Conservation (phyloP, 2,113 vertebrate species). For the Myotis davidii region DNA sequence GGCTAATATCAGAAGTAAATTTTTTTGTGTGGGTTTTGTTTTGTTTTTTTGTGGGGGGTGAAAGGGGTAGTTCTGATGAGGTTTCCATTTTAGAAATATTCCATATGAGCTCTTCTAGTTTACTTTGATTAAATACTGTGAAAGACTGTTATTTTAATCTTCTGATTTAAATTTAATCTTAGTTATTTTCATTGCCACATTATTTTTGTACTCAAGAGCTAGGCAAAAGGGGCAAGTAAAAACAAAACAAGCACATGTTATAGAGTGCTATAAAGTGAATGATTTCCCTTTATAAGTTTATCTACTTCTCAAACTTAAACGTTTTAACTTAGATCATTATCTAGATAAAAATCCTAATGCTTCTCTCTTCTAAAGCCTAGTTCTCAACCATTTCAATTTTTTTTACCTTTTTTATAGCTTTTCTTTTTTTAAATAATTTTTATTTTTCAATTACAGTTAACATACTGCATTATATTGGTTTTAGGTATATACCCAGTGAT, state of each 20-base stretch:
- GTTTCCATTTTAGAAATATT: slow-evolving; percentile 1
- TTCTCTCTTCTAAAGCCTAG: slow-evolving; percentile 21
- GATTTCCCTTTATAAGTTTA: background rate
- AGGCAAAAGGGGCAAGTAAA: slow-evolving; percentile 23
- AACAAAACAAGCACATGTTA: background rate
- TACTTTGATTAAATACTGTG: slow-evolving; percentile 3
- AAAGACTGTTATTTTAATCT: slow-evolving; percentile 4
- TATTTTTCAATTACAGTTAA: background rate
- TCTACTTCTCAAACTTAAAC: slow-evolving; percentile 17
- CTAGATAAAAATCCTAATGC: background rate
- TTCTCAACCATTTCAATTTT: background rate
- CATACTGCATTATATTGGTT: background rate
- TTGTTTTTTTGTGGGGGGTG: background rate
- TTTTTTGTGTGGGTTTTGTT: background rate
- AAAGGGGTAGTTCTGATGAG: background rate
- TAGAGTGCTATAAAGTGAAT: background rate
- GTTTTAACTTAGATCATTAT: background rate
- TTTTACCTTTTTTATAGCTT: background rate
- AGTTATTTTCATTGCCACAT: slow-evolving; percentile 35
- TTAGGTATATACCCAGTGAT: background rate
- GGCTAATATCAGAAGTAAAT: background rate
- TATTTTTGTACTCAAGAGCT: background rate
- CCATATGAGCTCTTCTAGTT: background rate
- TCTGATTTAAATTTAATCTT: slow-evolving; percentile 3
- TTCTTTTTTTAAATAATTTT: background rate